Conservation (phyloP, 2,113 vertebrate species). For the Sterna hirundo region DNA sequence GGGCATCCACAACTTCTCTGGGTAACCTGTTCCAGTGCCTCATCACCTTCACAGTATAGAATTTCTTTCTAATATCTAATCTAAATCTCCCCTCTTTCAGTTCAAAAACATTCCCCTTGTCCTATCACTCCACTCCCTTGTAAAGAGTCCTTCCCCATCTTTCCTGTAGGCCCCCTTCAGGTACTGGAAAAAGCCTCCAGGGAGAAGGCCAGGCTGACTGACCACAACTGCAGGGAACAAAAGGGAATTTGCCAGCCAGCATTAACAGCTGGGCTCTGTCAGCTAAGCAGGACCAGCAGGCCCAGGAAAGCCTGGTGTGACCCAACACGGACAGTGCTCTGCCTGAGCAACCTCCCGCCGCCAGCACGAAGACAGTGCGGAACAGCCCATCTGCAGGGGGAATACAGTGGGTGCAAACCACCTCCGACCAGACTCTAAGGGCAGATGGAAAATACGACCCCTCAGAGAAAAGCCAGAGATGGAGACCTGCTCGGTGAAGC, state of each 20-base stretch:
- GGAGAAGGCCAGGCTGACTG: neutral
- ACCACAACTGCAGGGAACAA: neutral
- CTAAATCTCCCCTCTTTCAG: too few species aligned
- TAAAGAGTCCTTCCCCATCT: too few species aligned
- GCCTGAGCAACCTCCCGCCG: neutral
- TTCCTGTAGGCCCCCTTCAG: too few species aligned
- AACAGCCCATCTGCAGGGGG: neutral
- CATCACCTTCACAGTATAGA: too few species aligned
- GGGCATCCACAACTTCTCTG: too few species aligned
- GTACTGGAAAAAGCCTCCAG: neutral
- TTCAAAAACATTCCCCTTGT: too few species aligned
- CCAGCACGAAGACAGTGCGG: neutral
- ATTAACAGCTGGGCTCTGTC: neutral
- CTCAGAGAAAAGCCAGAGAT: neutral
- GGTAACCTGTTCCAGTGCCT: too few species aligned
- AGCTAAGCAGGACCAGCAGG: neutral
- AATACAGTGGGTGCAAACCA: neutral
- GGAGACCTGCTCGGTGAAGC: neutral
- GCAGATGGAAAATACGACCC: neutral
- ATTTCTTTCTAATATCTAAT: too few species aligned
- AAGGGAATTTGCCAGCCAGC: neutral
- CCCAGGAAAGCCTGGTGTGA: neutral
- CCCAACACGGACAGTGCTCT: neutral
- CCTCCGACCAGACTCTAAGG: neutral
- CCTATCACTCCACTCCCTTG: too few species aligned